A percentile compares a stretch with the other conserved stretches of the same genome.
These are phyloP conservation scores for Geodia barretti DNA, from an alignment of 37 sponge, comb jelly and placozoan species.

Conservation along the genomic window DNA sequence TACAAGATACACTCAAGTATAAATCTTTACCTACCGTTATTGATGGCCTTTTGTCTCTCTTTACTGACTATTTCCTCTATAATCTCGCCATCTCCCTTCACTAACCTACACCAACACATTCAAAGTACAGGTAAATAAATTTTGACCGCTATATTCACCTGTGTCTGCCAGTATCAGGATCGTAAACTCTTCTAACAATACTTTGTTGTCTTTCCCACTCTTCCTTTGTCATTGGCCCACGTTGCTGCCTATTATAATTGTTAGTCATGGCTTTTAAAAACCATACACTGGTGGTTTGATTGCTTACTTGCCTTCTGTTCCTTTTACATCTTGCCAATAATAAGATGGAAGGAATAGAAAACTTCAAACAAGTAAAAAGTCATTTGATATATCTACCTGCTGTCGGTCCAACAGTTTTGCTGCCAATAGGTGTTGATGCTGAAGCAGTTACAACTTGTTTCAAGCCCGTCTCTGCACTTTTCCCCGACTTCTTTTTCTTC, in stretches of 20 bases:
- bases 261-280: not conserved
- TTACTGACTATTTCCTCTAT: conserved; percentile 92
- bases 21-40: conserved; percentile 47
- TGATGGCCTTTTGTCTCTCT: conserved; percentile 82
- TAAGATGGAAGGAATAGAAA: too few species aligned
- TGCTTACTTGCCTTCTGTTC: too few species aligned
- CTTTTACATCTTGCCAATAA: too few species aligned
- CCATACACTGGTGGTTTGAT: not conserved
- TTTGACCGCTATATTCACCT: conserved; percentile 30
- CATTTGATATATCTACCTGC: too few species aligned
- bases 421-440: too few species aligned
- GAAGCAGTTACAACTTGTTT: too few species aligned
- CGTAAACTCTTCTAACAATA: conserved; percentile 72
- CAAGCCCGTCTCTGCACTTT: too few species aligned
- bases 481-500: too few species aligned
- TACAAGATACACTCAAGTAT: not conserved
- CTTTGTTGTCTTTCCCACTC: conserved; percentile 81
- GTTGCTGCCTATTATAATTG: too few species aligned
- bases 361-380: too few species aligned
- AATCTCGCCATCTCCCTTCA: conserved; percentile 90
- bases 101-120: conserved; percentile 42
- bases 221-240: conserved; percentile 84
- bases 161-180: conserved; percentile 87
- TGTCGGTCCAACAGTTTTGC: too few species aligned
- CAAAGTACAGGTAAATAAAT: conserved; percentile 22